Evolutionary conservation across 2,113 vertebrate species (phyloP).

Genomic region (Chaetops frenatus): DNA sequence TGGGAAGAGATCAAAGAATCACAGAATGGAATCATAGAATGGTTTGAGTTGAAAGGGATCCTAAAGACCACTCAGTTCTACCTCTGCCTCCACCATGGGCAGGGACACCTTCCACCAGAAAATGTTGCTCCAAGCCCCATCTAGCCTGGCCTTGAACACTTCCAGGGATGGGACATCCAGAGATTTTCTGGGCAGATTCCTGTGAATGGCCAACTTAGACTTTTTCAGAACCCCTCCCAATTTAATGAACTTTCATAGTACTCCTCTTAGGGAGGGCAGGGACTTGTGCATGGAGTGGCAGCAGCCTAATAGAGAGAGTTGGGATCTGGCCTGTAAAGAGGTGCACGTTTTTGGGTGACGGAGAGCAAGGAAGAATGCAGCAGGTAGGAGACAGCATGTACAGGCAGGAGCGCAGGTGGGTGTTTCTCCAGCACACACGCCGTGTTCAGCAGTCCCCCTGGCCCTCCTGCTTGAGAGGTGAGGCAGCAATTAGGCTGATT

Average conservation of each 20-base stretch:
- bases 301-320: fast-evolving
- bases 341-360: background rate
- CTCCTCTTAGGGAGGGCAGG: background rate
- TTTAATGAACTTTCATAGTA: background rate
- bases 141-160: background rate
- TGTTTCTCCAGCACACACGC: background rate
- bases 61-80: background rate
- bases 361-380: background rate
- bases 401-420: background rate
- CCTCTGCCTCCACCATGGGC: too few relatives aligned
- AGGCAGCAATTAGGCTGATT: conserved; percentile 30
- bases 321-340: background rate
- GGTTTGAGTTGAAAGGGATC: background rate
- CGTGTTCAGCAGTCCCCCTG: background rate
- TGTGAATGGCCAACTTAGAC: background rate
- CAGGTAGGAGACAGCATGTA: background rate
- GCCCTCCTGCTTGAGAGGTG: background rate
- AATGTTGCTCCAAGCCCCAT: background rate
- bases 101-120: background rate
- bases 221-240: background rate
- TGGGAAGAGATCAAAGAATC: background rate
- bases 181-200: background rate
- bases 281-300: background rate
- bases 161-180: background rate
- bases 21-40: background rate